Percentiles rank a stretch among this genome's conserved stretches.
Conservation (phyloP, 2,113 vertebrate species). For the Sinocyclocheilus anshuiensis region DNA sequence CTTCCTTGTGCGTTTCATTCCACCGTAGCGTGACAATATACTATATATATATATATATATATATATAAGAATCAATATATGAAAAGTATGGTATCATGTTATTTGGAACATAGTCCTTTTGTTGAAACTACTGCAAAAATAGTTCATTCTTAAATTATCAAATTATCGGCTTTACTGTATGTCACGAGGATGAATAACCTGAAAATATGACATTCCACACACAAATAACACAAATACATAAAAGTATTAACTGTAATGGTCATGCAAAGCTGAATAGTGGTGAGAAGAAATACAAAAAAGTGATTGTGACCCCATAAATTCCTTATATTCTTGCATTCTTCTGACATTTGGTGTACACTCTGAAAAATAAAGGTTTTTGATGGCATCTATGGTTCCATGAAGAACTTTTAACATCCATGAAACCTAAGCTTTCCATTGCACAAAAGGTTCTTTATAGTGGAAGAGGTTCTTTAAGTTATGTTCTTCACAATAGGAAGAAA, state of each 20-base stretch:
- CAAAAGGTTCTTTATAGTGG: background rate
- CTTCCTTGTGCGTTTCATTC: too few relatives aligned
- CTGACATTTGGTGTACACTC: background rate
- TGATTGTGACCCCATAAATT: background rate
- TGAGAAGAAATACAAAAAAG: background rate
- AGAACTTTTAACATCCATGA: background rate
- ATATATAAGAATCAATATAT: too few relatives aligned
- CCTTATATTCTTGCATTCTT: background rate
- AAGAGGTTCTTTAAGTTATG: background rate
- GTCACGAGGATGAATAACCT: too few relatives aligned
- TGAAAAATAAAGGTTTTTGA: background rate
- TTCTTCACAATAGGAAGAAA: background rate
- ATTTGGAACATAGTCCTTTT: too few relatives aligned
- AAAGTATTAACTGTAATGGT: background rate
- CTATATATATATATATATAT: too few relatives aligned
- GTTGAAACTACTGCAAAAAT: background rate
- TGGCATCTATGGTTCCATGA: background rate
- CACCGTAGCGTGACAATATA: too few relatives aligned
- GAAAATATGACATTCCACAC: too few relatives aligned
- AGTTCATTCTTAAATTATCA: too few relatives aligned
- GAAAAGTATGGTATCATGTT: too few relatives aligned
- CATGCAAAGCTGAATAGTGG: background rate
- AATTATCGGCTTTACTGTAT: too few relatives aligned
- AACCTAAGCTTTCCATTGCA: background rate
- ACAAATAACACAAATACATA: background rate